Base-by-base conservation (phyloP, 2,113 vertebrate genomes). In the Thinocorus orbignyianus region DNA sequence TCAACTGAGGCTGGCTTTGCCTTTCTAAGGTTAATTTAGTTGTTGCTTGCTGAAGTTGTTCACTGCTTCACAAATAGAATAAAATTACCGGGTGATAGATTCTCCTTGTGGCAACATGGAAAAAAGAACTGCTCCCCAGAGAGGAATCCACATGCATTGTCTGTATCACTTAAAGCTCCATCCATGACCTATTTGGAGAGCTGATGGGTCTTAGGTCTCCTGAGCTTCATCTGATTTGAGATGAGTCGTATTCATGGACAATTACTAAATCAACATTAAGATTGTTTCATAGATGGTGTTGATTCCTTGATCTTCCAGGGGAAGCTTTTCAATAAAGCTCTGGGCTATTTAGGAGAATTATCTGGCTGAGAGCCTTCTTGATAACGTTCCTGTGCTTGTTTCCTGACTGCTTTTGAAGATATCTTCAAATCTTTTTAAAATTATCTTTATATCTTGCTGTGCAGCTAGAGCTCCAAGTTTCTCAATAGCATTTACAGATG, bases 241-340 rank as follows among this genome's bases (percentile, higher is more conserved):
- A 9, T 74, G 66, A 93, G 51, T 52, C 87, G 83, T 58, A 60
- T 46, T 88, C 57, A 44, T 57, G 76, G 88, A 52, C 60, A 93
- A 96, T 89, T 88, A 86, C 86, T 94, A 90, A 90, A 92, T 89
- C 86, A 88, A 35, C 26, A 57, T 81, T 86, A 94, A 84, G 81
- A 79, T 82, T 86, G 37, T 90, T 95, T 83, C 71, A 52, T 92
- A 88, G 55, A 86, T 83, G 1, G 10, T 83, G 89, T 79, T 46
- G 52, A 93, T 94, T 91, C 49, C 88, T 96, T 94, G 93, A 90
- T 94, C 90, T 96, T 95, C 70, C 77, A 82, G 71, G 44, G 79
- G 60, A 91, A 97, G 92, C 81, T 81, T 54, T 61, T 80, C 78
- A 64, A 48, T 96, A 90, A 92, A 95, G 58, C 80, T 95, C 48